These are phyloP conservation scores for Calvadosia cruxmelitensis DNA, from an alignment of 30 jellyfish, hydroid and myxozoan genomes.

Conservation along the genomic window DNA sequence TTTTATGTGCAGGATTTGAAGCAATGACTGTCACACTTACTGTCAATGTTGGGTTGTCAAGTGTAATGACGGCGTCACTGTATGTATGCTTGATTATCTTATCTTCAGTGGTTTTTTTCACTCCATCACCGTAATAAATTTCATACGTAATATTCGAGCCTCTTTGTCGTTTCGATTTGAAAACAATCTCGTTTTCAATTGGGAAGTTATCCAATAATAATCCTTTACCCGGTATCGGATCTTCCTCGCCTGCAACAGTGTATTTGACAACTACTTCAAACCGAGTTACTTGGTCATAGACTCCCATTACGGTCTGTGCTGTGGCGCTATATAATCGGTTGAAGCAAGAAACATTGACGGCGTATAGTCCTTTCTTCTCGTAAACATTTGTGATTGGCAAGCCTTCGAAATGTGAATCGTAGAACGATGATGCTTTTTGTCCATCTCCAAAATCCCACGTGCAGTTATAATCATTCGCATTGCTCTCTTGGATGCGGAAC, in stretches of 20 bases:
- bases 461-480: slow-evolving; percentile 65
- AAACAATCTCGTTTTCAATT: slow-evolving; percentile 18
- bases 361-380: slow-evolving; percentile 44
- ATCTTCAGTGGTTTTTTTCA: slow-evolving; percentile 4
- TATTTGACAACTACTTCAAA: slow-evolving; percentile 9
- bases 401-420: slow-evolving; percentile 5
- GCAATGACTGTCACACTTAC: slow-evolving; percentile 6
- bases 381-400: slow-evolving; percentile 14
- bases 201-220: slow-evolving; percentile 20
- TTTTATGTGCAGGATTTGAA: slow-evolving; percentile 26
- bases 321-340: slow-evolving; percentile 43
- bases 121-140: slow-evolving; percentile 10
- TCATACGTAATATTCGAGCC: slow-evolving; percentile 44
- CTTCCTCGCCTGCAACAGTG: slow-evolving; percentile 27
- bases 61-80: slow-evolving; percentile 4
- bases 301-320: slow-evolving; percentile 14
- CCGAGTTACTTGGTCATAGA: slow-evolving; percentile 17
- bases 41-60: slow-evolving; percentile 1
- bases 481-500: not conserved
- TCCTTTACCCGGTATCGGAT: not conserved
- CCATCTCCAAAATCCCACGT: slow-evolving; percentile 32
- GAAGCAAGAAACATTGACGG: slow-evolving; percentile 17
- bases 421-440: not conserved
- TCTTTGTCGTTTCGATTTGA: slow-evolving; percentile 15
- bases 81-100: slow-evolving; percentile 14